Percentiles rank a stretch among this genome's conserved stretches.
Conservation (phyloP, 1,140 invertebrate species). For the Colletes latitarsis region DNA sequence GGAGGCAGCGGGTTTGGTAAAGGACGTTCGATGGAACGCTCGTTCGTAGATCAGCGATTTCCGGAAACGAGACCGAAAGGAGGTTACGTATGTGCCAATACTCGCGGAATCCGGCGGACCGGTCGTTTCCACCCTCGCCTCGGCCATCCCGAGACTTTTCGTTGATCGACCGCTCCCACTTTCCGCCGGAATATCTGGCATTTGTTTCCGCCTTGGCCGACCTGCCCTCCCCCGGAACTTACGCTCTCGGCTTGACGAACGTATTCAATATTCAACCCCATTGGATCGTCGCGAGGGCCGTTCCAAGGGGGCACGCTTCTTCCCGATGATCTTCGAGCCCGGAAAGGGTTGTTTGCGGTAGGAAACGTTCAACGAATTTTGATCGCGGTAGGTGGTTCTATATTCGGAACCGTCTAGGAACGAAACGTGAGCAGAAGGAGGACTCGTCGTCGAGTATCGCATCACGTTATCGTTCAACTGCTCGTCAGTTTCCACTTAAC, state of each 20-base stretch:
- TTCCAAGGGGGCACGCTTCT: constrained; percentile 6
- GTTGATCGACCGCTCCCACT: constrained; percentile 59
- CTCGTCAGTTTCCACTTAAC: too few species aligned
- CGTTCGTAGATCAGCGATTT: constrained; percentile 64
- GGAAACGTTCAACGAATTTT: background rate
- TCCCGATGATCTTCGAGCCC: background rate
- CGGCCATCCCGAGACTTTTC: constrained; percentile 30
- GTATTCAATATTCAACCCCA: constrained; percentile 56
- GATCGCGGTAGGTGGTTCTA: background rate
- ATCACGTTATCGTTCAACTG: too few species aligned
- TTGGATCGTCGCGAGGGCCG: background rate
- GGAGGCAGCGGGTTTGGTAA: constrained; percentile 24
- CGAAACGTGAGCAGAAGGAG: too few species aligned
- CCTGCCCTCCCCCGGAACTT: constrained; percentile 2
- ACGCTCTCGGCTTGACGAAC: constrained; percentile 60
- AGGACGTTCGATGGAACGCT: constrained; percentile 42
- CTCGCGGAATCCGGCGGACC: constrained; percentile 38
- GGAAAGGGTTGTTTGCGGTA: background rate
- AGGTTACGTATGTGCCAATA: constrained; percentile 64
- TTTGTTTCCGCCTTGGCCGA: constrained; percentile 67
- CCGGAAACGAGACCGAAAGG: constrained; percentile 60
- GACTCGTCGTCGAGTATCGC: too few species aligned
- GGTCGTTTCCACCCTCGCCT: constrained; percentile 2
- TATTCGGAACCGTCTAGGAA: background rate
- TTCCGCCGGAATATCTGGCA: constrained; percentile 60